Percentiles rank a stretch among this genome's conserved stretches.
Conservation (phyloP, 2,888 invertebrate genomes). For the Eilema griseolum region DNA sequence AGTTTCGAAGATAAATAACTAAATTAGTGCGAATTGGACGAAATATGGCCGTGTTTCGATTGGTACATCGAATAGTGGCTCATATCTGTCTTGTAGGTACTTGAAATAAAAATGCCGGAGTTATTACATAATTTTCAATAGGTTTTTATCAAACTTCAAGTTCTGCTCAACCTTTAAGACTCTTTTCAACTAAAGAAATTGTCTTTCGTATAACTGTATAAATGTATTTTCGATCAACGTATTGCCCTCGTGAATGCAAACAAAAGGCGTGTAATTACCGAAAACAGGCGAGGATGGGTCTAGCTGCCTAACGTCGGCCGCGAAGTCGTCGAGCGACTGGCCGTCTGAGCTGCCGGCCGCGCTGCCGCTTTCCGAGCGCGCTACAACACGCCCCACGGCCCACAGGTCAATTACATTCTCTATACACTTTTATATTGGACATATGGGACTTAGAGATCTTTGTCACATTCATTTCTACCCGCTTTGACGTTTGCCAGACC, state of each 20-base stretch:
- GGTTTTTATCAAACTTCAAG: neutral
- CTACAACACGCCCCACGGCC: slow-evolving; percentile 64
- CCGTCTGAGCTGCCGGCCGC: slow-evolving; percentile 71
- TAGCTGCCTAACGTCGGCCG: slow-evolving; percentile 82
- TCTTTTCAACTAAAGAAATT: neutral
- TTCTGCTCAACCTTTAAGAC: neutral
- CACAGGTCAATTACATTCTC: neutral
- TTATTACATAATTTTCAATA: neutral
- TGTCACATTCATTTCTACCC: too few relatives aligned
- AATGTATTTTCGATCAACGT: slow-evolving; percentile 41
- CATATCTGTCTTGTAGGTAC: neutral
- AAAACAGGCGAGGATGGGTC: slow-evolving; percentile 84
- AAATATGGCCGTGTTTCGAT: neutral
- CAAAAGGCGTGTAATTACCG: slow-evolving; percentile 74
- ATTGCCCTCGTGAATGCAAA: slow-evolving; percentile 57
- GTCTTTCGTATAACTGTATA: neutral
- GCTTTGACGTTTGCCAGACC: too few relatives aligned
- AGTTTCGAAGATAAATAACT: neutral
- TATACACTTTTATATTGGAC: neutral
- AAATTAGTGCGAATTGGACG: neutral
- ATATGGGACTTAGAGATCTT: too few relatives aligned
- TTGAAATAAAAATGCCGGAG: neutral
- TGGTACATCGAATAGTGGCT: neutral
- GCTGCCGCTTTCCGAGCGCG: slow-evolving; percentile 82
- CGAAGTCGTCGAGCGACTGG: slow-evolving; percentile 80